A percentile compares a stretch with the other conserved stretches of the same genome.
Conservation (phyloP, 2,888 invertebrate species). For the Phania funesta region DNA sequence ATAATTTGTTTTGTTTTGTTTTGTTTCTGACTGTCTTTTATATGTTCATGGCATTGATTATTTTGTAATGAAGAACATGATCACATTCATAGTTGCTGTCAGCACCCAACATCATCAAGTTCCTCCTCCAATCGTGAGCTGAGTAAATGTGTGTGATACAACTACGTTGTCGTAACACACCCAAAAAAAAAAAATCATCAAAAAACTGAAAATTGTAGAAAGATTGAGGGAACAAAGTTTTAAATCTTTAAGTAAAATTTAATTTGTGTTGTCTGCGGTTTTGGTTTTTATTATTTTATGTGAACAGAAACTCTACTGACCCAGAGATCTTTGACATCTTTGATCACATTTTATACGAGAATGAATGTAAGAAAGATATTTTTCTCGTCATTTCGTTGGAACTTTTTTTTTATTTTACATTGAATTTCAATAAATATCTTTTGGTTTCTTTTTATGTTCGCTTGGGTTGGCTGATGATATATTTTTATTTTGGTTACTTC, state of each 20-base stretch:
- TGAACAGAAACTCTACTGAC: conserved; percentile 78
- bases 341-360: conserved; percentile 62
- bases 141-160: conserved; percentile 21
- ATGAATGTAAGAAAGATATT: conserved; percentile 34
- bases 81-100: conserved; percentile 43
- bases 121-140: conserved; percentile 17
- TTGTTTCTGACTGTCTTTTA: neutral
- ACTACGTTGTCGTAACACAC: conserved; percentile 46
- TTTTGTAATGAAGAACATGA: conserved; percentile 48
- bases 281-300: conserved; percentile 75
- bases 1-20: conserved; percentile 7
- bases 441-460: conserved; percentile 30
- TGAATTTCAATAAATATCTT: conserved; percentile 50
- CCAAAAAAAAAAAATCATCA: conserved; percentile 43
- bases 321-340: conserved; percentile 78
- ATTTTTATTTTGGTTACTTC: conserved; percentile 41
- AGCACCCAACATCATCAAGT: conserved; percentile 53
- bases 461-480: conserved; percentile 23
- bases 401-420: conserved; percentile 28
- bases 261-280: conserved; percentile 73
- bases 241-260: conserved; percentile 63
- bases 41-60: conserved; percentile 31
- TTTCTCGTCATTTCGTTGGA: conserved; percentile 3
- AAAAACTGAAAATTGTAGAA: conserved; percentile 6
- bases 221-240: conserved; percentile 22